Evolutionary conservation across 2,888 invertebrate species (phyloP), one percentile per base, ranked within the genome.

Genomic region (Julus scanicus): DNA sequence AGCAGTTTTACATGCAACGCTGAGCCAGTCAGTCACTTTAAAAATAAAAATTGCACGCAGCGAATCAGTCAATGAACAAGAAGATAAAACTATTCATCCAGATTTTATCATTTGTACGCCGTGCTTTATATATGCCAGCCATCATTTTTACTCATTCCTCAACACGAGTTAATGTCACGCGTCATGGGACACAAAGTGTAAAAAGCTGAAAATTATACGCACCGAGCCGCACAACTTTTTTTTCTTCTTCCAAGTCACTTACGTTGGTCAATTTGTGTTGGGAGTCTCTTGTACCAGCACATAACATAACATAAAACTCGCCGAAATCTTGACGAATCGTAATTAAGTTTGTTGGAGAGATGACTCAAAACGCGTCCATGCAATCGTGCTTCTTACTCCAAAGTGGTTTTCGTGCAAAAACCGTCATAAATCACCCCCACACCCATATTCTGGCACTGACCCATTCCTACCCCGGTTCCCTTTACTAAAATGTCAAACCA

Each of bases 201-300:
- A 57, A 57, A 57, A 57, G 57, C 17, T 17, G n/a, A 57, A 57
- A 57, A 57, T n/a, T n/a, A 57, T 57, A 57, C 57, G 57, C 57
- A 57, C 57, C 57, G 4, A 57, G 15, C 15, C 53, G 53, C 53
- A 57, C 17, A 57, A 17, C 9, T 49, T 49, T n/a, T n/a, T n/a
- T 57, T 57, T 29, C 29, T 29, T 29, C 29, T 57, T n/a, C n/a
- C 57, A n/a, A 57, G 57, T 13, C 57, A 57, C 57, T 57, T 57
- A 53, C n/a, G 57, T 5, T 57, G 57, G 57, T 57, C 57, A 57
- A 8, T n/a, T 57, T 6, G 57, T 57, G n/a, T n/a, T n/a, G 29
- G 29, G 29, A 29, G 29, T 29, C 29, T 29, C 29, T 29, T 29
- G 29, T 29, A 29, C 29, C 57, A n/a, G 57, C 57, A 57, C 57